Evolutionary conservation across 2,888 invertebrate species (phyloP), one percentile per base, ranked within the genome.

Genomic region (Byasa hedistus): DNA sequence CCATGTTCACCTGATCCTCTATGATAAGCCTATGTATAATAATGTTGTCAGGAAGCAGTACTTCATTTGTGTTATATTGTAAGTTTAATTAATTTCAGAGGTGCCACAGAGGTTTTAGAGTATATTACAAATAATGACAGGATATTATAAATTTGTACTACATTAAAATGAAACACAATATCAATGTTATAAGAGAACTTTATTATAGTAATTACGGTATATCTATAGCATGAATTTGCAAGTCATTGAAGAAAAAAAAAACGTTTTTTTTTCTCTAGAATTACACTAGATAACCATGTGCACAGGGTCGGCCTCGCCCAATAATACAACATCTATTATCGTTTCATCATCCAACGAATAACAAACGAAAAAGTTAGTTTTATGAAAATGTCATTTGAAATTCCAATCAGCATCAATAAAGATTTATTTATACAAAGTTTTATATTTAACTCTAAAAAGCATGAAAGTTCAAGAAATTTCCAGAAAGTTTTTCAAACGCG

Each of bases 121-220:
- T 32, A 32, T 7, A 10, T 32, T 5, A 32, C 1, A 10, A 27
- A 27, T 32, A 32, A 32, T 1, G 10, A 32, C 7, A 32, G 10
- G 27, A 32, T 10, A 10, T 10, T 10, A 32, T 10, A 32, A 32
- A 32, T 8, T 10, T 32, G 32, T 7, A 7, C 7, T 8, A 32
- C 7, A 7, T 10, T 32, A 10, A 66, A 63, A 66, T 66, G 12
- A 67, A 67, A 67, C 62, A 63, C 68, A 63, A 66, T 80, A 85
- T 89, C 87, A 90, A 90, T 91, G 87, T 91, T 90, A 89, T 89
- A 91, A 90, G 90, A 91, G 91, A 91, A 91, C 84, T 91, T 91
- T 91, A 91, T 91, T 91, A 84, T 90, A 86, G 82, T 90, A 91
- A 89, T 89, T 89, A 91, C 84, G 81, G 89, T 90, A 89, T 90